Base-by-base conservation (phyloP, 2,888 invertebrate species). In the Polietes domitor region DNA sequence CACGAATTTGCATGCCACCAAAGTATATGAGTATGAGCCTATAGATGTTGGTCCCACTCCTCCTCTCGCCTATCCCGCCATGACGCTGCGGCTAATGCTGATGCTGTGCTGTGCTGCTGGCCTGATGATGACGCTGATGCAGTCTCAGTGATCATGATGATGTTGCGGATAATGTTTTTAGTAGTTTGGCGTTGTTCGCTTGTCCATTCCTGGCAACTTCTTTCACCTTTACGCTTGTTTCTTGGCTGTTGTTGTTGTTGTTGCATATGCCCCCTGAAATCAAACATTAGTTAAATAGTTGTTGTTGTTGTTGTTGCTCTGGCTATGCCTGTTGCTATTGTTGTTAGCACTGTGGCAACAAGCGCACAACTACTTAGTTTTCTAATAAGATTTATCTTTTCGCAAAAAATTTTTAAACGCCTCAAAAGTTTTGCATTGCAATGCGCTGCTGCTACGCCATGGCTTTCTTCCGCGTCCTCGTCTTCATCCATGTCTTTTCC, bases 361-460 rank as follows among this genome's bases (percentile, higher is more conserved):
- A 61, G 6, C 37, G 28, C 65, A 65, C 65, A 68, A 68, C 72
- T 78, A 73, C 77, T 84, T 81, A 81, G 78, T 81, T 84, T 80
- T 84, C 63, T 84, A 84, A 84, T 81, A 84, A 84, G 84, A 84
- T 84, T 84, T 84, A 84, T 84, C 81, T 72, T 72, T 84, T 84
- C 65, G 78, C 2, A 68, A 81, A 84, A 32, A 84, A 72, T 78
- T 76, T 78, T 28, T 76, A 72, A 81, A 84, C 73, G 81, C 81
- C 78, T 78, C 61, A 68, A 71, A 76, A 76, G 75, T 72, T 75
- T 77, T 12, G 17, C 24, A 19, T 61, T n/a, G 65, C 65, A 6
- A 21, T 68, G 41, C 65, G 41, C 32, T 19, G 55, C 55, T 2
- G 41, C 41, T 12, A 12, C 12, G 55, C 61, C 61, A 68, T 68